A percentile compares a stretch with the other conserved stretches of the same genome.
Conservation (phyloP, 2,113 vertebrate species). For the Holacanthus passer region DNA sequence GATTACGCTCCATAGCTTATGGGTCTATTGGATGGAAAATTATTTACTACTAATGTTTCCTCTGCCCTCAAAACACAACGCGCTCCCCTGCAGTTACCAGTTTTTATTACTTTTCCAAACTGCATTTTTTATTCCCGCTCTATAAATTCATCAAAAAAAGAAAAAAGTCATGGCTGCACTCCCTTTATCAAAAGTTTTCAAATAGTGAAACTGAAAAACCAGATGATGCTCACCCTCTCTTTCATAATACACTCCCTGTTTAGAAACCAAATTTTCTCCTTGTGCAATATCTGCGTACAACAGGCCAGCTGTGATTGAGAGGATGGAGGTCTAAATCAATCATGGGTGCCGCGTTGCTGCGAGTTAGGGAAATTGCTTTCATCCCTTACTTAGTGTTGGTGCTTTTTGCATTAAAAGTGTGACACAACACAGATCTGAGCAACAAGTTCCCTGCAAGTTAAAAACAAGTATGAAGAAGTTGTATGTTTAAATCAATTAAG, state of each 20-base stretch:
- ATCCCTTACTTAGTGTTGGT: constrained; percentile 26
- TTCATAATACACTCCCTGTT: constrained; percentile 52
- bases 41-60: constrained; percentile 55
- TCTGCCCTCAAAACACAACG: constrained; percentile 34
- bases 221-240: constrained; percentile 63
- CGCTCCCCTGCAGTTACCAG: constrained; percentile 18
- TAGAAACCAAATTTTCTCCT: constrained; percentile 56
- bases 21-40: constrained; percentile 58
- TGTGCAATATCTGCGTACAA: constrained; percentile 65
- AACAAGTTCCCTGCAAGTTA: background rate
- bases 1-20: constrained; percentile 35
- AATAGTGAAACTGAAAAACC: constrained; percentile 46
- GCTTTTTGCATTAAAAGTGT: constrained; percentile 23
- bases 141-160: constrained; percentile 38
- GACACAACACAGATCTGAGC: constrained; percentile 6
- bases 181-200: constrained; percentile 64
- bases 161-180: background rate
- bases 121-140: constrained; percentile 29
- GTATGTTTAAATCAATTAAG: background rate
- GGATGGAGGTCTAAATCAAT: constrained; percentile 60
- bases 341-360: constrained; percentile 25
- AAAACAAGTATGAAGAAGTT: background rate
- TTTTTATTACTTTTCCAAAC: constrained; percentile 63
- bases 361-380: constrained; percentile 52
- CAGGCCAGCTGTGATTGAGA: constrained; percentile 59